These are phyloP conservation scores for Sipha flava DNA, from an alignment of 1,140 invertebrate species.

Conservation along the genomic window DNA sequence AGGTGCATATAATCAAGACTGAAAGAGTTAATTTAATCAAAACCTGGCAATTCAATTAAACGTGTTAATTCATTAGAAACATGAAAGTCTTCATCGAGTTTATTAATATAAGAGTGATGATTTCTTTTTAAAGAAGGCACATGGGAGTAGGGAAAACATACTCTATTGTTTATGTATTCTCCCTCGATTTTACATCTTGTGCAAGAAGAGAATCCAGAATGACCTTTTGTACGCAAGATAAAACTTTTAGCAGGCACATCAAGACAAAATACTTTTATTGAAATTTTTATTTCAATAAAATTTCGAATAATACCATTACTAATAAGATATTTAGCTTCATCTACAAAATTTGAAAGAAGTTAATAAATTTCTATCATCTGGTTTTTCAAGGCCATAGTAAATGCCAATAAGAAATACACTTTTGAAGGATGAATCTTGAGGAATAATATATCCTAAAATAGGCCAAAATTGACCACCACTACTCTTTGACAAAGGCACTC, in stretches of 20 bases:
- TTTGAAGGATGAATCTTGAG: neutral
- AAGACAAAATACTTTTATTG: constrained; percentile 14
- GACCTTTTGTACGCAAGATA: constrained; percentile 25
- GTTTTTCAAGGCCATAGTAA: neutral
- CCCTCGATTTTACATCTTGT: constrained; percentile 18
- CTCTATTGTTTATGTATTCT: neutral
- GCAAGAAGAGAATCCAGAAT: constrained; percentile 26
- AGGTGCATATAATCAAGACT: constrained; percentile 34
- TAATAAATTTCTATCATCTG: neutral
- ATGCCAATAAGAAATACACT: neutral
- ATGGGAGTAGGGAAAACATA: neutral
- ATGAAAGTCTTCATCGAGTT: constrained; percentile 39
- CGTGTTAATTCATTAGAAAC: constrained; percentile 34
- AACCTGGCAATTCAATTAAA: constrained; percentile 42
- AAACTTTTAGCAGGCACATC: constrained; percentile 33
- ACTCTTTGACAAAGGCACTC: neutral
- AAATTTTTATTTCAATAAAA: neutral
- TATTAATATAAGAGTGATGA: constrained; percentile 32
- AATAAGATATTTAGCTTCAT: neutral
- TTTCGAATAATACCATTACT: neutral
- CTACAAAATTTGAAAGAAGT: neutral
- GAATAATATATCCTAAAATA: neutral
- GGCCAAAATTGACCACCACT: neutral
- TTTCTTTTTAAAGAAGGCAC: neutral
- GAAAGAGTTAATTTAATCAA: constrained; percentile 41